Percentiles rank a stretch among this genome's conserved stretches.
Evolutionary conservation across 2,888 invertebrate genomes (phyloP).

Genomic region (Fragum sueziense): DNA sequence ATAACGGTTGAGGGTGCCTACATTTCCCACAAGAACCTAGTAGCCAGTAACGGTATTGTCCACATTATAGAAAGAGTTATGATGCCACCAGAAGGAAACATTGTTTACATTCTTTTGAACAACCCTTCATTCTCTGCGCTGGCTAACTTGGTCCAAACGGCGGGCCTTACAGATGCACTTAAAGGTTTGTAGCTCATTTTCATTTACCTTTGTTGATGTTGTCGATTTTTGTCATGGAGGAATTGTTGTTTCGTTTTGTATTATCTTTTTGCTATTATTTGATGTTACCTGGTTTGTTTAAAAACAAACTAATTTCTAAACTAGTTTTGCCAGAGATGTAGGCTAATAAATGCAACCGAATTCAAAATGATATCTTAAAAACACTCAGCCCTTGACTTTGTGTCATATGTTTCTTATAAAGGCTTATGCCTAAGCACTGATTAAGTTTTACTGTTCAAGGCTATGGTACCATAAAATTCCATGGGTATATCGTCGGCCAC

Average conservation of each 20-base stretch:
- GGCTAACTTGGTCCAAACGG: constrained; percentile 57
- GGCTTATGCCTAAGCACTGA: too few species aligned
- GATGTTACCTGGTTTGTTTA: too few species aligned
- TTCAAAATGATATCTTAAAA: too few species aligned
- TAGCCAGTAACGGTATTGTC: constrained; percentile 67
- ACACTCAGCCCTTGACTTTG: too few species aligned
- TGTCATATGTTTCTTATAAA: too few species aligned
- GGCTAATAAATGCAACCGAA: too few species aligned
- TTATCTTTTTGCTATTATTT: background rate
- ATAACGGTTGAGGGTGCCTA: constrained; percentile 58
- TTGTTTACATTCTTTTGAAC: constrained; percentile 56
- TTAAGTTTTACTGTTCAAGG: too few species aligned
- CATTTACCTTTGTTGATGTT: too few species aligned
- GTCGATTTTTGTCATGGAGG: background rate
- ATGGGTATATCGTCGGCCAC: too few species aligned
- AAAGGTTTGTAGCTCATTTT: constrained; percentile 49
- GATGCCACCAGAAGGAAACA: constrained; percentile 58
- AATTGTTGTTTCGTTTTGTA: background rate
- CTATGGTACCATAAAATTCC: too few species aligned
- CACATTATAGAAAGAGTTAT: constrained; percentile 61
- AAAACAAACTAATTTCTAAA: too few species aligned
- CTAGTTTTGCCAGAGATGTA: too few species aligned
- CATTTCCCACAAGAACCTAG: constrained; percentile 45
- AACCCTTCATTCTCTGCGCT: constrained; percentile 60
- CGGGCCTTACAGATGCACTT: constrained; percentile 56